Evolutionary conservation across 2,797 vertebrate species (phyloP).

Genomic region (Buphagus erythrorhynchus): DNA sequence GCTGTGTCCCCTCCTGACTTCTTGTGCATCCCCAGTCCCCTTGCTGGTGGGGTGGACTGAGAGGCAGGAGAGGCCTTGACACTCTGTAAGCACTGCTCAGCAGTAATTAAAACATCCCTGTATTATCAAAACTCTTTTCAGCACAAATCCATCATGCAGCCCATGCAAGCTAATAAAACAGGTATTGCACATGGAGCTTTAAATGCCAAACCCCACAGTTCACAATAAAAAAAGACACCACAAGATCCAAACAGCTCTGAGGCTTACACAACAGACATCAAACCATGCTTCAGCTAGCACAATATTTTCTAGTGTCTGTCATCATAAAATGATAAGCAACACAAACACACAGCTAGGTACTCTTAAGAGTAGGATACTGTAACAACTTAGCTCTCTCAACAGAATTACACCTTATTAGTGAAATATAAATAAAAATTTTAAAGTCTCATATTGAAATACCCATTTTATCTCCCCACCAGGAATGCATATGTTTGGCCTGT

Average conservation of each 20-base stretch:
- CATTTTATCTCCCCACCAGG: background rate
- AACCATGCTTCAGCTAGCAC: background rate
- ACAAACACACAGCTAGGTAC: background rate
- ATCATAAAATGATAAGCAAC: background rate
- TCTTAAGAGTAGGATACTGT: background rate
- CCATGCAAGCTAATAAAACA: background rate
- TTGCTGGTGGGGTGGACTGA: fast-evolving
- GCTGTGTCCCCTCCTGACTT: background rate
- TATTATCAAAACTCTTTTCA: background rate
- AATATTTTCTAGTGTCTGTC: background rate
- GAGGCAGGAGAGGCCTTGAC: background rate
- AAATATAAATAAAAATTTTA: background rate
- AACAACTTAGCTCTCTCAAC: background rate
- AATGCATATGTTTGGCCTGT: background rate
- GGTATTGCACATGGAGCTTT: background rate
- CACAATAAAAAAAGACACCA: background rate
- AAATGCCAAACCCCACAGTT: background rate
- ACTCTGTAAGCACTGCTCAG: background rate
- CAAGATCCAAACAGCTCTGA: background rate
- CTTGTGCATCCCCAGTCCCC: background rate
- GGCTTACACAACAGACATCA: background rate
- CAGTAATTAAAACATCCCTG: background rate
- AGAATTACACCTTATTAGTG: background rate
- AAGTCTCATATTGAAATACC: background rate
- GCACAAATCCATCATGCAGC: background rate